Evolutionary conservation across 2,113 vertebrate species (phyloP).

Genomic region (Sciurus niger): DNA sequence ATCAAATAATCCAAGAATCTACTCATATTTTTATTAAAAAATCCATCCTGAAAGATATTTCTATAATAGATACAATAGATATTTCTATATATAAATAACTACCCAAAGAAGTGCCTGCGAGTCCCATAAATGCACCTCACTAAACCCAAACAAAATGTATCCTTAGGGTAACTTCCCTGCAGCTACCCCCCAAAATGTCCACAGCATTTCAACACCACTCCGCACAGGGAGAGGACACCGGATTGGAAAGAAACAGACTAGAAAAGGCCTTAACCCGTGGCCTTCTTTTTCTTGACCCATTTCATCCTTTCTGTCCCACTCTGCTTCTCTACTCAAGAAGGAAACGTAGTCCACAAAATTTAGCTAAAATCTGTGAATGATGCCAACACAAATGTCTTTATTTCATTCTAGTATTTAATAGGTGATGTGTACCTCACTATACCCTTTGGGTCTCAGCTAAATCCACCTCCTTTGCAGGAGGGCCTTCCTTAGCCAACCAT

Average conservation of each 20-base stretch:
- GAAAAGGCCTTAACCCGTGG: neutral
- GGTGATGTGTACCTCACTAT: neutral
- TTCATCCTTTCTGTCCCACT: neutral
- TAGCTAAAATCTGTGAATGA: neutral
- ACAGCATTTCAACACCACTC: neutral
- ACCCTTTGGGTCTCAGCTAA: neutral
- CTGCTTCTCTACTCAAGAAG: neutral
- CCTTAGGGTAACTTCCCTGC: neutral
- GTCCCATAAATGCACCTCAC: neutral
- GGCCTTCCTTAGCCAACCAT: neutral
- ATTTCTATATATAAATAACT: neutral
- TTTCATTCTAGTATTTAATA: neutral
- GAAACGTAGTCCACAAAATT: neutral
- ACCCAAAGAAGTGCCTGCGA: neutral
- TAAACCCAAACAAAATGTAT: constrained; percentile 7
- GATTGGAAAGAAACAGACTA: neutral
- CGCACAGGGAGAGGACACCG: neutral
- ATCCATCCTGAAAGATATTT: neutral
- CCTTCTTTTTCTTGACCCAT: neutral
- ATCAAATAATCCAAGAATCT: neutral
- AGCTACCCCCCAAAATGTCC: neutral
- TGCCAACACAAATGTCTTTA: neutral
- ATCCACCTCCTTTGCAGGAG: neutral
- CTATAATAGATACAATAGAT: neutral
- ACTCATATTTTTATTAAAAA: neutral